Conservation (phyloP, 92 coral and sea anemone genomes). For the Hydrozoanthus gracilis region DNA sequence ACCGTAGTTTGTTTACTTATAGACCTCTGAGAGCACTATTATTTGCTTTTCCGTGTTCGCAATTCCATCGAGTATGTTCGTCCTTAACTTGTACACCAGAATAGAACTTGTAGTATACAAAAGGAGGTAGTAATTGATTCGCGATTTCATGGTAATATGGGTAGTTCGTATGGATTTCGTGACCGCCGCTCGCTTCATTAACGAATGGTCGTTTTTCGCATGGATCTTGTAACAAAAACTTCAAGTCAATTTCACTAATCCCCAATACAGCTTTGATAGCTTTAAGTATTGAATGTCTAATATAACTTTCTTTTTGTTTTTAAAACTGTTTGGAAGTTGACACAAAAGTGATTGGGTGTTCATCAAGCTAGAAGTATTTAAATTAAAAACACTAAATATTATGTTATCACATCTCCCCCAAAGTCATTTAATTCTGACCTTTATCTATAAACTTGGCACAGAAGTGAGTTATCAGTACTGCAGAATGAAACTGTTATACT, state of each 20-base stretch:
- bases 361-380: too few species aligned
- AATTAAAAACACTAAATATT: too few species aligned
- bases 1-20: conserved; percentile 33
- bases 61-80: not conserved
- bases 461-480: too few species aligned
- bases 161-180: conserved; percentile 36
- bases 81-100: not conserved
- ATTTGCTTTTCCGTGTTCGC: conserved; percentile 36
- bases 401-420: too few species aligned
- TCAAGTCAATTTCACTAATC: conserved; percentile 10
- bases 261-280: conserved; percentile 13
- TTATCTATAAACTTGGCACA: too few species aligned
- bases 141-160: conserved; percentile 9
- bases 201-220: conserved; percentile 1
- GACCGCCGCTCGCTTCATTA: conserved; percentile 1
- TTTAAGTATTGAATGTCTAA: conserved; percentile 15
- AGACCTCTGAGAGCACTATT: conserved; percentile 23
- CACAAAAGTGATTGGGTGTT: too few species aligned
- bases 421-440: too few species aligned
- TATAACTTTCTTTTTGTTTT: conserved; percentile 3
- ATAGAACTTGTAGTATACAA: not conserved
- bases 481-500: too few species aligned
- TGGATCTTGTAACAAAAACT: conserved; percentile 35
- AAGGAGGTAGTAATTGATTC: not conserved
- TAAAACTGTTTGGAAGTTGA: not conserved